Evolutionary conservation across 2,888 invertebrate species (phyloP).

Genomic region (Caenorhabditis doughertyi): DNA sequence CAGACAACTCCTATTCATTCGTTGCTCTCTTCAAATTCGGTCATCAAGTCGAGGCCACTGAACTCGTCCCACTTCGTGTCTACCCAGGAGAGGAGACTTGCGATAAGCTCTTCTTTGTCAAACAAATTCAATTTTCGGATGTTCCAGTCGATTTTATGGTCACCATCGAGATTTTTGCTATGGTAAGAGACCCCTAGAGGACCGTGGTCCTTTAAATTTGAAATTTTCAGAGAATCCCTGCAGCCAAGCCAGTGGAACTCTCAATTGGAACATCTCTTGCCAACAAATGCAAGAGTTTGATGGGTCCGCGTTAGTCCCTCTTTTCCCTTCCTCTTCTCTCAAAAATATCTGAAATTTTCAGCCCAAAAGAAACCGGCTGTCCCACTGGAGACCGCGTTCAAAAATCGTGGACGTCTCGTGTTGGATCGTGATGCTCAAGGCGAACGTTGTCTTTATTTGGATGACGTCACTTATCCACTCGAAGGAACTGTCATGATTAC

Average conservation of each 20-base stretch:
- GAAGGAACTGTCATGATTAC: conserved; percentile 74
- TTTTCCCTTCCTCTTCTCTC: not conserved
- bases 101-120: conserved; percentile 58
- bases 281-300: conserved; percentile 54
- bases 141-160: conserved; percentile 73
- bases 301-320: conserved; percentile 56
- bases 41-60: conserved; percentile 71
- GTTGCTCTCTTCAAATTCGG: conserved; percentile 71
- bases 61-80: conserved; percentile 64
- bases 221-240: conserved; percentile 31
- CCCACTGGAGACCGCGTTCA: conserved; percentile 48
- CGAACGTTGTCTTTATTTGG: conserved; percentile 66
- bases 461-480: conserved; percentile 75
- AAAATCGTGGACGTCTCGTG: conserved; percentile 49
- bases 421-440: conserved; percentile 56
- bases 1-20: conserved; percentile 68
- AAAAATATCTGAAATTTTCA: not conserved
- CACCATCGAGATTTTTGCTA: conserved; percentile 72
- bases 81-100: not conserved
- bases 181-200: conserved; percentile 63
- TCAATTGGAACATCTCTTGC: conserved; percentile 42
- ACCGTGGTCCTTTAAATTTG: not conserved
- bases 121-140: conserved; percentile 70
- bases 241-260: conserved; percentile 38
- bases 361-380: conserved; percentile 30